Evolutionary conservation across 2,888 invertebrate genomes (phyloP).

Genomic region (Pandemis corylana): DNA sequence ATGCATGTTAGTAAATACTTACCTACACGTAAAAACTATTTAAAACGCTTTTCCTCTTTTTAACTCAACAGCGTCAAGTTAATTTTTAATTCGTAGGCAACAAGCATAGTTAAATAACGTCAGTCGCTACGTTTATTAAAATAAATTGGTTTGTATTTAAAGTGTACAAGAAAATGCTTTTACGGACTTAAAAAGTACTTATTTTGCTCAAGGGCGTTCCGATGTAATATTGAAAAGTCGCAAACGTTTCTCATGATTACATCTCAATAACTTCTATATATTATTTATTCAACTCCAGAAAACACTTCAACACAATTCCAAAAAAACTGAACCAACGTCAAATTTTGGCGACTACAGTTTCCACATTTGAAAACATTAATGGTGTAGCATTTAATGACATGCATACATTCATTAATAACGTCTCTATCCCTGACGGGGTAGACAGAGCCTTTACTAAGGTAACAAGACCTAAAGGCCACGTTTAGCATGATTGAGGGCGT

Average conservation of each 20-base stretch:
- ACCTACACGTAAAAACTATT: neutral
- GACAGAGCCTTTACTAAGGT: too few species aligned
- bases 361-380: too few species aligned
- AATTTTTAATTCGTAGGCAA: neutral
- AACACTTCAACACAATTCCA: too few species aligned
- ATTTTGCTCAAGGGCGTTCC: neutral
- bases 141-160: slow-evolving; percentile 1
- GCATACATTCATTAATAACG: too few species aligned
- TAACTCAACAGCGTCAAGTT: neutral
- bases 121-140: slow-evolving; percentile 38
- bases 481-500: too few species aligned
- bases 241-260: neutral
- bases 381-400: too few species aligned
- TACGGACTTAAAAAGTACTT: slow-evolving; percentile 4
- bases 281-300: too few species aligned
- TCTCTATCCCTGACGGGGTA: too few species aligned
- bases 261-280: neutral
- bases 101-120: neutral
- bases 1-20: too few species aligned
- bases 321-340: too few species aligned
- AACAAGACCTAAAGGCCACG: too few species aligned
- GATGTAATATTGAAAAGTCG: neutral
- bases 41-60: neutral
- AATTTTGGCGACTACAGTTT: too few species aligned
- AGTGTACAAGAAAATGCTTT: slow-evolving; percentile 10